Evolutionary conservation across 2,888 invertebrate genomes (phyloP).

Genomic region (Nebria salina): DNA sequence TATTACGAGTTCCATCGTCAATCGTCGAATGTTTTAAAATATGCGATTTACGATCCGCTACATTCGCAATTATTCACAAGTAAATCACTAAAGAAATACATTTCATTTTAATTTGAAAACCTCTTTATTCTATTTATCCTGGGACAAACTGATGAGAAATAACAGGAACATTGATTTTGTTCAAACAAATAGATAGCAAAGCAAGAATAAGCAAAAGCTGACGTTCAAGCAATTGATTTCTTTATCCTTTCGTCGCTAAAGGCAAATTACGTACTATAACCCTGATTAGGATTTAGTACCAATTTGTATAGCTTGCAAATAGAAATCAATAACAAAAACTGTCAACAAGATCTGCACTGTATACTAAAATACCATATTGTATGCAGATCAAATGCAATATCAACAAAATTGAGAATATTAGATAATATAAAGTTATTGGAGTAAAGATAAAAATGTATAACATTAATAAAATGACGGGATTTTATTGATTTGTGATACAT

Average conservation of each 20-base stretch:
- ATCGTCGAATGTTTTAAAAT: not conserved
- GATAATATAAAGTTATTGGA: too few species aligned
- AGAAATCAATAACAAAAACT: constrained; percentile 34
- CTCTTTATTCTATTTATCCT: too few species aligned
- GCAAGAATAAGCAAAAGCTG: constrained; percentile 4
- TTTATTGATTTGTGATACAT: not conserved
- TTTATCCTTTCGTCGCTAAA: not conserved
- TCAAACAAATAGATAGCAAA: too few species aligned
- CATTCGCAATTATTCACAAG: not conserved
- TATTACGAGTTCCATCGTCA: not conserved
- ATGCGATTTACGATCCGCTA: not conserved
- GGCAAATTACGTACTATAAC: constrained; percentile 18
- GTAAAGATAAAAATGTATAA: not conserved
- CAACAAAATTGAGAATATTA: too few species aligned
- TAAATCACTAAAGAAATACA: too few species aligned
- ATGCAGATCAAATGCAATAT: too few species aligned
- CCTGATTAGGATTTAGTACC: constrained; percentile 41
- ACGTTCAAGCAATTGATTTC: constrained; percentile 9
- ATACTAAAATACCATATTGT: too few species aligned
- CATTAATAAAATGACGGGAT: not conserved
- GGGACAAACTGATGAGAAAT: too few species aligned
- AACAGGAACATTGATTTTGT: too few species aligned
- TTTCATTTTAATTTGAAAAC: too few species aligned
- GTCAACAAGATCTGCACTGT: constrained; percentile 25
- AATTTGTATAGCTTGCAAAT: constrained; percentile 26